Evolutionary conservation across 2,888 invertebrate species (phyloP).

Genomic region (Rhagium mordax): DNA sequence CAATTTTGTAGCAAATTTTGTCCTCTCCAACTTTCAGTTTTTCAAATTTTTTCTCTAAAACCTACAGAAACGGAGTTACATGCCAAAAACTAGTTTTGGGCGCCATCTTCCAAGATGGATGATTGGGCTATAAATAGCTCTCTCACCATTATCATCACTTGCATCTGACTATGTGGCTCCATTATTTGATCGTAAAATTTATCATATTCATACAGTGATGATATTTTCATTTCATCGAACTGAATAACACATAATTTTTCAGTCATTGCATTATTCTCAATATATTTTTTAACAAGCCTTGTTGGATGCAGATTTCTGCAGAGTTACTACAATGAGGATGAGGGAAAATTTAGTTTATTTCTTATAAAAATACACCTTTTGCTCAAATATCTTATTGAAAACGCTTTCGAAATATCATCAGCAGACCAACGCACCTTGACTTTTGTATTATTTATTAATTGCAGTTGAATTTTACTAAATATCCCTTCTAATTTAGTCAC

Average conservation of each 20-base stretch:
- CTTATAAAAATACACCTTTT: background rate
- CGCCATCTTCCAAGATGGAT: too few relatives aligned
- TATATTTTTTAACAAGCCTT: background rate
- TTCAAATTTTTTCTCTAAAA: too few relatives aligned
- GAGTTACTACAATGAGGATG: background rate
- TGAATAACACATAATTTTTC: background rate
- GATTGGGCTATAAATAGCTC: background rate
- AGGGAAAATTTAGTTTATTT: background rate
- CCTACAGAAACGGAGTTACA: too few relatives aligned
- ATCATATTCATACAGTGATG: background rate
- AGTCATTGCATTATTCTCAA: background rate
- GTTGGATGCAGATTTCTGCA: background rate
- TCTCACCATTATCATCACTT: background rate
- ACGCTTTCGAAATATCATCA: too few relatives aligned
- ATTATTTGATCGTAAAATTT: background rate
- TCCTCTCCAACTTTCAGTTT: too few relatives aligned
- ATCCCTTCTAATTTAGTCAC: background rate
- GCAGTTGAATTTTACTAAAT: background rate
- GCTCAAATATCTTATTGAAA: background rate
- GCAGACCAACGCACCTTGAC: background rate
- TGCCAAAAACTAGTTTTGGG: too few relatives aligned
- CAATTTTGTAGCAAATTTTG: too few relatives aligned
- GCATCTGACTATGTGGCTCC: background rate
- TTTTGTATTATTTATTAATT: background rate
- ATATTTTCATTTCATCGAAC: background rate